phyloP scores from a whole-genome alignment of 2,113 vertebrate species.

The Percopsis transmontana region DNA sequence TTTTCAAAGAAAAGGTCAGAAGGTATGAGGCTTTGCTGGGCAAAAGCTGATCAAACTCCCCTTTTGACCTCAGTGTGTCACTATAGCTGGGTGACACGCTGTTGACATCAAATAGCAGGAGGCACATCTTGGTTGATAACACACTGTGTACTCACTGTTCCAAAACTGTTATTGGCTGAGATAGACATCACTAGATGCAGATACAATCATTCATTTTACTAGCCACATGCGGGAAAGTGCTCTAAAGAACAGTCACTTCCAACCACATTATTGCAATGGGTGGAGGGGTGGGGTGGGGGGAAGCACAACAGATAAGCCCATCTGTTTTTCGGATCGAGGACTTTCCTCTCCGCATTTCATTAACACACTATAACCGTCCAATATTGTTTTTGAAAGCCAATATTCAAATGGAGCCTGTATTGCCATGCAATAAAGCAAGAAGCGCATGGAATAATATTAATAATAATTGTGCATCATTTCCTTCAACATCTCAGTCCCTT shows the following conservation, averaged over 20 bases:
- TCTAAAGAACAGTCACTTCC: slow-evolving; percentile 30
- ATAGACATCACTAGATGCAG: slow-evolving; percentile 40
- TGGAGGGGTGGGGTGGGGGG: neutral
- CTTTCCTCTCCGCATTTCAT: slow-evolving; percentile 19
- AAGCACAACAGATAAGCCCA: neutral
- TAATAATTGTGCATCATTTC: slow-evolving; percentile 49
- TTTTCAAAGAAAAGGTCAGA: no score
- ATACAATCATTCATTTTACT: slow-evolving; percentile 55
- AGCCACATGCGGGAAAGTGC: slow-evolving; percentile 31
- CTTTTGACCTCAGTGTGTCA: slow-evolving; percentile 14
- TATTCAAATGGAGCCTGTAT: slow-evolving; percentile 46
- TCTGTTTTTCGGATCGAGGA: slow-evolving; percentile 18
- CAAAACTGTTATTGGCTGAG: slow-evolving; percentile 40
- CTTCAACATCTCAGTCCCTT: slow-evolving; percentile 11
- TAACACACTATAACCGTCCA: slow-evolving; percentile 30
- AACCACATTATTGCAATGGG: slow-evolving; percentile 32
- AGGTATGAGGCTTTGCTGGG: no score
- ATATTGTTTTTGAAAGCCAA: slow-evolving; percentile 43
- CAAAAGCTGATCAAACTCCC: neutral
- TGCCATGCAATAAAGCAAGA: slow-evolving; percentile 43
- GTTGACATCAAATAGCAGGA: slow-evolving; percentile 33
- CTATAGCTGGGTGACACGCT: neutral
- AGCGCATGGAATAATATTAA: slow-evolving; percentile 47
- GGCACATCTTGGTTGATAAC: slow-evolving; percentile 28
- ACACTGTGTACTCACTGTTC: neutral